A percentile compares a stretch with the other conserved stretches of the same genome.
phyloP scores from a whole-genome alignment of 1,140 invertebrate genomes.

The Brachionus koreanus region DNA sequence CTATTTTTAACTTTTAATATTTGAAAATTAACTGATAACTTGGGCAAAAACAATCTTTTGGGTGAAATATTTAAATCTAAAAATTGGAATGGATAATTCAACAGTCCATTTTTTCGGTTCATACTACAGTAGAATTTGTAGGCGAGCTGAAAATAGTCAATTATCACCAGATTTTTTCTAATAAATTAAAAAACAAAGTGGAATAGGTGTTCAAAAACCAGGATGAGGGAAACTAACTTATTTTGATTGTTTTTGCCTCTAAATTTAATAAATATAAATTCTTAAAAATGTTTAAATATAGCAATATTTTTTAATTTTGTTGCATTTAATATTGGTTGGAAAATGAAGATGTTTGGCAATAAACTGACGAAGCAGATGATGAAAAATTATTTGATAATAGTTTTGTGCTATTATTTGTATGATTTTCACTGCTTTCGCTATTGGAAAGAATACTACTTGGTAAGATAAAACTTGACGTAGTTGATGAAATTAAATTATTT shows the following conservation, averaged over 20 bases:
- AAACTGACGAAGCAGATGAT: neutral
- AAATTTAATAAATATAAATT: neutral
- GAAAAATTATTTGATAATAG: neutral
- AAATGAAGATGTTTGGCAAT: neutral
- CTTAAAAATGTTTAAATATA: neutral
- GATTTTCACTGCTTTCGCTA: neutral
- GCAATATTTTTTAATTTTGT: neutral
- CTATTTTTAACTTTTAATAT: neutral
- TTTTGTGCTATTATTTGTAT: neutral
- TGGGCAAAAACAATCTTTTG: neutral
- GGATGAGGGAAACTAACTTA: neutral
- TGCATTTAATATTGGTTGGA: neutral
- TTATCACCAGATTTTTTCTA: neutral
- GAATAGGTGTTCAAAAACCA: neutral
- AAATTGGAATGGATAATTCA: conserved; percentile 1
- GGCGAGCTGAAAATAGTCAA: neutral
- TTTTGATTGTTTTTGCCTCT: neutral
- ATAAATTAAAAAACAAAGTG: neutral
- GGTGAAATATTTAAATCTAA: neutral
- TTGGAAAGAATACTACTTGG: neutral
- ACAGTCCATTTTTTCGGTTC: neutral
- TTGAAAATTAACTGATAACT: neutral
- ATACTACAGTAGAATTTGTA: neutral
- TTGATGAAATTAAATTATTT: neutral
- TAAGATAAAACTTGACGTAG: neutral